Evolutionary conservation across 2,888 invertebrate species (phyloP).

Genomic region (Teleiodes luculella): DNA sequence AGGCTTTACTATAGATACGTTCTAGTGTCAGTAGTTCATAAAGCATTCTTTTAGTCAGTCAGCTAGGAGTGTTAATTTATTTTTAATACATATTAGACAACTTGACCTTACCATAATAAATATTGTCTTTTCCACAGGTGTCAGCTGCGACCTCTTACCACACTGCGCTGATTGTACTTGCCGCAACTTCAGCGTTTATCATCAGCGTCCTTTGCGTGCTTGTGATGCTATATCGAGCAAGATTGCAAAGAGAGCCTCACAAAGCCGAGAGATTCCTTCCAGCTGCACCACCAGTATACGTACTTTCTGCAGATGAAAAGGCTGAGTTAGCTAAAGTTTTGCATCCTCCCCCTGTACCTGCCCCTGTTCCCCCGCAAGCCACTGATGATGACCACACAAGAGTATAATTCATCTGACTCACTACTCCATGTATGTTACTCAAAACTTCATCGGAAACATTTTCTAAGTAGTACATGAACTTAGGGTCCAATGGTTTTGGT

Average conservation of each 20-base stretch:
- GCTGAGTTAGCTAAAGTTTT: constrained; percentile 69
- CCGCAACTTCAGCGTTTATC: constrained; percentile 87
- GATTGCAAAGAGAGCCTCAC: constrained; percentile 71
- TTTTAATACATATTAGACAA: no score
- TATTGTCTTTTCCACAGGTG: constrained; percentile 46
- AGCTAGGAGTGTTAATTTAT: no score
- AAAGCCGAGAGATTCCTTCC: constrained; percentile 80
- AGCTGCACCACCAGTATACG: constrained; percentile 82
- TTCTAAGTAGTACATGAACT: constrained; percentile 51
- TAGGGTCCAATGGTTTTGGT: constrained; percentile 56
- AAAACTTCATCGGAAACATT: constrained; percentile 12
- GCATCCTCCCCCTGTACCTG: constrained; percentile 56
- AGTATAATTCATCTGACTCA: constrained; percentile 34
- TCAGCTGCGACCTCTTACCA: constrained; percentile 85
- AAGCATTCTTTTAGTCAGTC: no score
- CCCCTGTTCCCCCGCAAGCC: constrained; percentile 43
- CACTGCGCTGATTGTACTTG: constrained; percentile 86
- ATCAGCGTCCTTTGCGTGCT: constrained; percentile 87
- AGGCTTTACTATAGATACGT: no score
- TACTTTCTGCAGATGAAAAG: constrained; percentile 82
- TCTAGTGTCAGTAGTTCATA: no score
- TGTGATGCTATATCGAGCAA: constrained; percentile 84
- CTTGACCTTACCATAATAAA: no score
- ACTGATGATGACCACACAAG: constrained; percentile 46
- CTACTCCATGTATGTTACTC: constrained; percentile 25